Percentiles rank a stretch among this genome's conserved stretches.
Evolutionary conservation across 2,113 vertebrate species (phyloP).

Genomic region (Pedetes capensis): DNA sequence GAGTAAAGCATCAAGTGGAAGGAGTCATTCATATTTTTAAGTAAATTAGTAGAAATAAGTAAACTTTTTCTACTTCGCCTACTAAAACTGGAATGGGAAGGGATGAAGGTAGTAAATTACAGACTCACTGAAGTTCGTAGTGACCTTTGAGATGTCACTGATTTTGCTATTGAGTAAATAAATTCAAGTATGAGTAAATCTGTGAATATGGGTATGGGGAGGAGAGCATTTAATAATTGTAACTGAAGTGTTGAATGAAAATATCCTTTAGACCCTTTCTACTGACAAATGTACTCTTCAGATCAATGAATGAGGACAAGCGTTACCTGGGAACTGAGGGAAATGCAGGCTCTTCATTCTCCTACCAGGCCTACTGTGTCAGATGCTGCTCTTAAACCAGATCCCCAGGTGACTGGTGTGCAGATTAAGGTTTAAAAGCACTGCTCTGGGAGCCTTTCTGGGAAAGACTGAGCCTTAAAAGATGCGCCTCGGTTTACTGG

Average conservation of each 20-base stretch:
- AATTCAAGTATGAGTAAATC: not conserved
- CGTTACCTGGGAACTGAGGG: not conserved
- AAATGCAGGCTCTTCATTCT: not conserved
- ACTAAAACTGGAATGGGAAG: not conserved
- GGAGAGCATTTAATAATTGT: not conserved
- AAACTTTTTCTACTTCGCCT: not conserved
- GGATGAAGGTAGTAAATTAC: not conserved
- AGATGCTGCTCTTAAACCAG: not conserved
- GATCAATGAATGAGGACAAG: not conserved
- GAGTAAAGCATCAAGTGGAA: not conserved
- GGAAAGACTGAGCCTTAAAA: not conserved
- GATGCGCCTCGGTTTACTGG: not conserved
- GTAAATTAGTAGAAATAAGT: too few species aligned
- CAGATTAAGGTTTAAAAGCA: not conserved
- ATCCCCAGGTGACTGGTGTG: not conserved
- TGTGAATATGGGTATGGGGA: not conserved
- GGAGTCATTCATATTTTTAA: not conserved
- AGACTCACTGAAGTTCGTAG: not conserved
- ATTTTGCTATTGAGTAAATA: conserved; percentile 22
- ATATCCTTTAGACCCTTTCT: not conserved
- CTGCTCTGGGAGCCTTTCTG: not conserved
- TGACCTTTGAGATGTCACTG: not conserved
- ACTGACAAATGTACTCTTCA: not conserved
- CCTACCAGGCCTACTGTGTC: not conserved
- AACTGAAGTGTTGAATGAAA: not conserved